phyloP scores from a whole-genome alignment of 2,888 invertebrate genomes.

The Volucella zonaria region DNA sequence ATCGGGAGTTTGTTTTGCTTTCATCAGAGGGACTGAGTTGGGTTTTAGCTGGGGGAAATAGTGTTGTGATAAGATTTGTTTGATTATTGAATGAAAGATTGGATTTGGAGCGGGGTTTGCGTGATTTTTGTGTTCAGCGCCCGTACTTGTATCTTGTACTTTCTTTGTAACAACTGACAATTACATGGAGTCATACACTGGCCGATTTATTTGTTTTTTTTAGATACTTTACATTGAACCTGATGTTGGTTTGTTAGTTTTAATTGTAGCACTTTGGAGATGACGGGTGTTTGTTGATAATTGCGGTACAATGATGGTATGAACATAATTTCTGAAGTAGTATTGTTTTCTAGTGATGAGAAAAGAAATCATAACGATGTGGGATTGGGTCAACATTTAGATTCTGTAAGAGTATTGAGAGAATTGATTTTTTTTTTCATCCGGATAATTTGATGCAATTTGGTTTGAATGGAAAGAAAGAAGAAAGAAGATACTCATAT shows the following conservation, averaged over 20 bases:
- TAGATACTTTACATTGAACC: not conserved
- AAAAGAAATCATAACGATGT: constrained; percentile 45
- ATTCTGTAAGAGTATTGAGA: not conserved
- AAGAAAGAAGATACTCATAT: constrained; percentile 26
- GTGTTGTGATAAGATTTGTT: constrained; percentile 59
- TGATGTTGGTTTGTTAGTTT: constrained; percentile 37
- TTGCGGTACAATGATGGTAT: constrained; percentile 51
- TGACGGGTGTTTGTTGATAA: constrained; percentile 56
- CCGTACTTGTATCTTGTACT: constrained; percentile 41
- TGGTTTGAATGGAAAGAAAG: constrained; percentile 36
- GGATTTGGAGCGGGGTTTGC: constrained; percentile 49
- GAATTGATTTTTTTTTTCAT: constrained; percentile 14
- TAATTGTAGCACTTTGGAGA: constrained; percentile 46
- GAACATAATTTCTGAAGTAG: constrained; percentile 27
- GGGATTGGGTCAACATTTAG: constrained; percentile 43
- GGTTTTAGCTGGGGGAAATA: constrained; percentile 19
- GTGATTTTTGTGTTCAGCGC: constrained; percentile 5
- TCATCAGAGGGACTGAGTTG: not conserved
- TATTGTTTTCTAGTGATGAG: constrained; percentile 12
- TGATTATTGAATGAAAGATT: constrained; percentile 49
- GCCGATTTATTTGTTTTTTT: not conserved
- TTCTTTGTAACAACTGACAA: constrained; percentile 37
- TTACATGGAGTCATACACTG: constrained; percentile 7
- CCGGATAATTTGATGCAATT: constrained; percentile 34
- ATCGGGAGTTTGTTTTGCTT: constrained; percentile 41